Evolutionary conservation across 2,888 invertebrate species (phyloP), one percentile per base, ranked within the genome.

Genomic region (Campaea margaritaria): DNA sequence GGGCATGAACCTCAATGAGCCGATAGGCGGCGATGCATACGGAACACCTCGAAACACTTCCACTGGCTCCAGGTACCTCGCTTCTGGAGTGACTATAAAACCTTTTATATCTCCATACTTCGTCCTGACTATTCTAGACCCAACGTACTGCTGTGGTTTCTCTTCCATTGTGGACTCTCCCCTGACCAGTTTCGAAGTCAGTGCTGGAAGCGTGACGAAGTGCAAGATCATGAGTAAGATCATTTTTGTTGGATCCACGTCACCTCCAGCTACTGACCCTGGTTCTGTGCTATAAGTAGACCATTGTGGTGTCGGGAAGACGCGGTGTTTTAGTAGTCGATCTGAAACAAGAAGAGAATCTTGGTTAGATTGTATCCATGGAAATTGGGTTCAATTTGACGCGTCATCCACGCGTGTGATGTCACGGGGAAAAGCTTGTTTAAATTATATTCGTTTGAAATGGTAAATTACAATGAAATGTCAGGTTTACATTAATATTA

Each of bases 41-140:
- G 98, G 98, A 61, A 99, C 96, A 8, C 99, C 99, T 50, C 97
- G 94, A 85, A 97, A 99, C 67, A 97, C 96, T 86, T 98, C 98
- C 15, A 99, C 98, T 57, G 97, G 96, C 84, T 97, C 97, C 73
- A 97, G 89, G 81, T 95, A 96, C 69, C 96, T 94, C 21, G 95
- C 94, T 75, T 97, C 97, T 72, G 96, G 95, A 63, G 96, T 96
- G 56, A 96, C 96, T 75, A 97, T 96, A 72, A 96, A 95, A 50
- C 97, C 97, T 79, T 96, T 95, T 68, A 97, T 94, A 82, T 96
- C 97, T 67, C 97, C 97, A 85, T 97, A 96, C 85, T 97, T 97
- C 74, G 97, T 97, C 84, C 96, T 94, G 68, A 97, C 97, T 74
- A 96, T 96, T 79, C 97, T 95, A 73, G 96, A 96, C 77, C 96